Evolutionary conservation across 2,113 vertebrate species (phyloP).

Genomic region (Brienomyrus longianalis): DNA sequence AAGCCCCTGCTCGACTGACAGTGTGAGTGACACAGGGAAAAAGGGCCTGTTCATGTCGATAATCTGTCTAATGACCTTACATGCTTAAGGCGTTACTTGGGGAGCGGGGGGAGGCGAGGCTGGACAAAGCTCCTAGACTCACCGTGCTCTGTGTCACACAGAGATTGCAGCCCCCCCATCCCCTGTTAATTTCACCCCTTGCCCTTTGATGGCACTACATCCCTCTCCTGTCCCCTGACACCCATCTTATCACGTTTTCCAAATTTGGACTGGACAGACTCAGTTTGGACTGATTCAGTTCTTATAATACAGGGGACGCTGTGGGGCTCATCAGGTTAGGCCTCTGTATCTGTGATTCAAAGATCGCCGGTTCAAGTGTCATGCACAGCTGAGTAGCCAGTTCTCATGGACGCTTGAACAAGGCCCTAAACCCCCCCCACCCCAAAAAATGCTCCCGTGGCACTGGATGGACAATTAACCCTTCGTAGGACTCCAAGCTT

Average conservation of each 20-base stretch:
- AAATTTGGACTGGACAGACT: not conserved
- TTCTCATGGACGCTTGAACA: not conserved
- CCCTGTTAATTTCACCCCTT: not conserved
- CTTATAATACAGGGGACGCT: not conserved
- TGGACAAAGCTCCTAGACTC: not conserved
- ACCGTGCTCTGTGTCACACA: not conserved
- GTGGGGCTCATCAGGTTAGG: not conserved
- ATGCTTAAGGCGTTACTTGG: constrained; percentile 9
- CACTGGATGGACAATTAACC: not conserved
- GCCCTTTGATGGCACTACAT: not conserved
- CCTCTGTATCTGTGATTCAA: not conserved
- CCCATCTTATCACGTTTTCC: not conserved
- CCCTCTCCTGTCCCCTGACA: not conserved
- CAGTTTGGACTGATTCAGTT: not conserved
- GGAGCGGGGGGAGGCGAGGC: not conserved
- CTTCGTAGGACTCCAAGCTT: not conserved
- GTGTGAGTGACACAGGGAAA: not conserved
- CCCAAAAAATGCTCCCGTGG: not conserved
- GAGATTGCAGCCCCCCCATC: not conserved
- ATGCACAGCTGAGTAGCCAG: not conserved
- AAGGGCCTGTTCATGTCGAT: constrained; percentile 7
- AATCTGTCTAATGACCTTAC: constrained; percentile 22
- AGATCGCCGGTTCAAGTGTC: not conserved
- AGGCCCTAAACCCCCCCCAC: not conserved
- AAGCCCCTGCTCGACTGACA: constrained; percentile 1